These are phyloP conservation scores for Umimayanthus chanpuru DNA, from an alignment of 92 coral and sea anemone genomes.

Conservation along the genomic window DNA sequence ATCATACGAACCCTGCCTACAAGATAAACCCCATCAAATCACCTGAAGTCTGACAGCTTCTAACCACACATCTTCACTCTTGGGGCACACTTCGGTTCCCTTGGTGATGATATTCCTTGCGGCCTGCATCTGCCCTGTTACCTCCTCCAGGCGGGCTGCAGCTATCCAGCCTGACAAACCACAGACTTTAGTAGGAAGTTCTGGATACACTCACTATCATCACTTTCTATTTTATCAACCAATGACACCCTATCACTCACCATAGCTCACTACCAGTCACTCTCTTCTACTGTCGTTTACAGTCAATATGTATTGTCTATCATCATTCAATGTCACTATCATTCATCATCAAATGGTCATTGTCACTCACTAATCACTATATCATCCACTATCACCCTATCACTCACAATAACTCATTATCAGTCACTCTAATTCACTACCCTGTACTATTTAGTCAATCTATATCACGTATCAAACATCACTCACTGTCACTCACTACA, in stretches of 20 bases:
- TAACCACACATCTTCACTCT: conserved; percentile 98
- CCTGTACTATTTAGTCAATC: too few relatives aligned
- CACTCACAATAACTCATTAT: too few relatives aligned
- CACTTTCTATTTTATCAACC: too few relatives aligned
- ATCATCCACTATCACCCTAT: too few relatives aligned
- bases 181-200: not conserved
- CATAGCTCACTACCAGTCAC: too few relatives aligned
- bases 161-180: conserved; percentile 89
- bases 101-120: conserved; percentile 93
- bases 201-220: not conserved
- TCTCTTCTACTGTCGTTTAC: too few relatives aligned
- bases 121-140: conserved; percentile 98
- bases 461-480: too few relatives aligned
- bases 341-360: too few relatives aligned
- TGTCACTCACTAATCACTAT: not conserved
- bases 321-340: not conserved
- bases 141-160: conserved; percentile 97
- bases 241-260: not conserved
- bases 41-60: conserved; percentile 97
- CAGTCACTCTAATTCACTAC: too few relatives aligned
- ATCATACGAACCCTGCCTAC: not conserved
- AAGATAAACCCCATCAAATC: not conserved
- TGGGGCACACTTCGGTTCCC: conserved; percentile 93
- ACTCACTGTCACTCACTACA: too few relatives aligned
- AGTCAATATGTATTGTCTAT: too few relatives aligned